A percentile compares a stretch with the other conserved stretches of the same genome.
Conservation (phyloP, 2,888 invertebrate species). For the Sarcophaga subvicina region DNA sequence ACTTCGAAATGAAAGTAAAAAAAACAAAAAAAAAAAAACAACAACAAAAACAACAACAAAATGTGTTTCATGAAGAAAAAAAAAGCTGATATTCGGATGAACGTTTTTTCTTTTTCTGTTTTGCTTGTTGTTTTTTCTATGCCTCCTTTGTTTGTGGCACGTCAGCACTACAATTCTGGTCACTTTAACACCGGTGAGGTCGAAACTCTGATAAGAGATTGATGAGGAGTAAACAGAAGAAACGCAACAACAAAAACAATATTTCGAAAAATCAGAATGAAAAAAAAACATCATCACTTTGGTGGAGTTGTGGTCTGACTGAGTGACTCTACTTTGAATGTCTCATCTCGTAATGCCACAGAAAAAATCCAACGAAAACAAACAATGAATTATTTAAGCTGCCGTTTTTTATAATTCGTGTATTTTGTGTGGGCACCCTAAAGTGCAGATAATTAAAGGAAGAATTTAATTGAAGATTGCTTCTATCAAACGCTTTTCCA, state of each 20-base stretch:
- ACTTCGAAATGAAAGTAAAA: slow-evolving; percentile 52
- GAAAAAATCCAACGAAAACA: slow-evolving; percentile 12
- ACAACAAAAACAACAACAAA: not conserved
- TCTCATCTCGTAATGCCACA: slow-evolving; percentile 17
- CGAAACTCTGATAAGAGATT: slow-evolving; percentile 64
- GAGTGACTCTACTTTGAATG: slow-evolving; percentile 29
- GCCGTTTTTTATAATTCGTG: slow-evolving; percentile 9
- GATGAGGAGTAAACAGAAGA: slow-evolving; percentile 52
- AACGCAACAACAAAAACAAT: slow-evolving; percentile 16
- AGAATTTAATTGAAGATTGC: too few species aligned
- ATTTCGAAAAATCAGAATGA: not conserved
- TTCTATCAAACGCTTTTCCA: too few species aligned
- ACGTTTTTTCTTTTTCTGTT: not conserved
- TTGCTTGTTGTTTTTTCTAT: too few species aligned
- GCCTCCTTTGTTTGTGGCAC: slow-evolving; percentile 1
- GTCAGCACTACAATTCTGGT: slow-evolving; percentile 26
- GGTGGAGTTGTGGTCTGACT: slow-evolving; percentile 27
- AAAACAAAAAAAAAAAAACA: slow-evolving; percentile 23
- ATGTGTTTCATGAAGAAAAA: not conserved
- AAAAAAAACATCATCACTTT: slow-evolving; percentile 16
- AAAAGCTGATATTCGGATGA: not conserved
- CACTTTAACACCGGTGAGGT: slow-evolving; percentile 61
- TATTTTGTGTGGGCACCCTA: not conserved
- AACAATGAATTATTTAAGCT: slow-evolving; percentile 22
- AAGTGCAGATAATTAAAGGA: too few species aligned